These are phyloP conservation scores for Cacoxenus indagator DNA, from an alignment of 2,888 invertebrate species.

Conservation along the genomic window DNA sequence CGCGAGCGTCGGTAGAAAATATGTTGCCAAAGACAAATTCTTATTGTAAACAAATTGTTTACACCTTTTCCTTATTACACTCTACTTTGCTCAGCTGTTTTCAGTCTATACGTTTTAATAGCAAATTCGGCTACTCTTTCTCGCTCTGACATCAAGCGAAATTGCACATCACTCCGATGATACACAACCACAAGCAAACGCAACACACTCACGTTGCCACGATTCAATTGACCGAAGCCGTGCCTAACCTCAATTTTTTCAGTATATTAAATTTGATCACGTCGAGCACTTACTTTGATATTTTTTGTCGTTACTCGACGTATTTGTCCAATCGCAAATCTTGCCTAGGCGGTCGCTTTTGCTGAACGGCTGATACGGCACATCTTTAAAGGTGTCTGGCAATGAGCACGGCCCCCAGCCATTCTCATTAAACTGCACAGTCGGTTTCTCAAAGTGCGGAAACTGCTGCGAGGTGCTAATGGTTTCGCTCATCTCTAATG, in stretches of 20 bases:
- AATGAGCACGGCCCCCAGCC: slow-evolving; percentile 99
- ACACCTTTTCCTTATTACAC: slow-evolving; percentile 10
- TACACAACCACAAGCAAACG: slow-evolving; percentile 28
- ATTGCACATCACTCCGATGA: slow-evolving; percentile 5
- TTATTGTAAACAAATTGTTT: slow-evolving; percentile 18
- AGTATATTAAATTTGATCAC: slow-evolving; percentile 8
- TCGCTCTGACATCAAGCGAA: not conserved
- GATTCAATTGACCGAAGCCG: slow-evolving; percentile 39
- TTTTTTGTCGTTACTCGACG: slow-evolving; percentile 93
- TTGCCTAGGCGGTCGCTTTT: slow-evolving; percentile 98
- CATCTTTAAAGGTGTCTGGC: slow-evolving; percentile 77
- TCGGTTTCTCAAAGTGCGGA: slow-evolving; percentile 67
- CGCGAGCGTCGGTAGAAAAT: no score
- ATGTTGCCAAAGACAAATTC: no score
- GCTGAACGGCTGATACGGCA: slow-evolving; percentile 98
- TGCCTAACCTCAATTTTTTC: slow-evolving; percentile 59
- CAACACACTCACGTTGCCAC: slow-evolving; percentile 51
- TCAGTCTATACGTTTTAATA: no score
- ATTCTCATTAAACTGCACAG: slow-evolving; percentile 69
- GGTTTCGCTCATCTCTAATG: slow-evolving; percentile 57
- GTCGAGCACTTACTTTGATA: slow-evolving; percentile 76
- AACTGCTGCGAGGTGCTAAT: slow-evolving; percentile 61
- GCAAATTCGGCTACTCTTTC: no score
- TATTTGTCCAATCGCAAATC: slow-evolving; percentile 99
- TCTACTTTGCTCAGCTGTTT: slow-evolving; percentile 26